A percentile compares a stretch with the other conserved stretches of the same genome.
Evolutionary conservation across 2,797 vertebrate species (phyloP).

Genomic region (Nyctalus aviator): DNA sequence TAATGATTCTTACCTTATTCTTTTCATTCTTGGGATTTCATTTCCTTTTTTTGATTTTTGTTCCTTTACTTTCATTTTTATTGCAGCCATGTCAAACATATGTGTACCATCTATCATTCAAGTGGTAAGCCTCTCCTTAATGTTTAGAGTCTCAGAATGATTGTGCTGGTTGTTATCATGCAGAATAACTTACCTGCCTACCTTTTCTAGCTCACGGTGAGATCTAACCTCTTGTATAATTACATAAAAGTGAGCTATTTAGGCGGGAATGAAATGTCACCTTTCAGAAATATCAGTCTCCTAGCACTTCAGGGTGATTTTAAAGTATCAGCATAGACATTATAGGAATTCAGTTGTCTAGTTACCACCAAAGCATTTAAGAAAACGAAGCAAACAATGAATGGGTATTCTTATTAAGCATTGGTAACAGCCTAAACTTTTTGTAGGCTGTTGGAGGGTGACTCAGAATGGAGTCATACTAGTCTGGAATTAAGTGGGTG

Average conservation of each 20-base stretch:
- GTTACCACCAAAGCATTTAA: constrained; percentile 36
- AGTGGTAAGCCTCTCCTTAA: background rate
- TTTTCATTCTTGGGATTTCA: constrained; percentile 51
- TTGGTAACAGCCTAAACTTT: background rate
- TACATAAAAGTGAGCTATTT: constrained; percentile 11
- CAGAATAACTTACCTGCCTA: background rate
- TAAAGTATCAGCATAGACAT: background rate
- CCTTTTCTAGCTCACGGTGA: background rate
- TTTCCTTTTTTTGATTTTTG: constrained; percentile 10
- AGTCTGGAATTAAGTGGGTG: background rate
- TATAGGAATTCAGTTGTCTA: background rate
- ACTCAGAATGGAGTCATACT: background rate
- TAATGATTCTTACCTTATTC: background rate
- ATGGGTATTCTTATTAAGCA: background rate
- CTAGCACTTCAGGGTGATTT: background rate
- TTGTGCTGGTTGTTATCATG: background rate
- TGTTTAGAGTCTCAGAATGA: constrained; percentile 13
- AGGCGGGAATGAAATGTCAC: background rate
- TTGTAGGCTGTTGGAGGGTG: background rate
- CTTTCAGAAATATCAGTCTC: constrained; percentile 10
- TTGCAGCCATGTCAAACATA: constrained; percentile 21
- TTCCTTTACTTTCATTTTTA: constrained; percentile 20
- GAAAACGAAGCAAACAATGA: constrained; percentile 45
- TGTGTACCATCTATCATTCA: background rate
- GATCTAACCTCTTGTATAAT: background rate